Base-by-base conservation (phyloP, 2,113 vertebrate genomes). In the Rhea pennata region DNA sequence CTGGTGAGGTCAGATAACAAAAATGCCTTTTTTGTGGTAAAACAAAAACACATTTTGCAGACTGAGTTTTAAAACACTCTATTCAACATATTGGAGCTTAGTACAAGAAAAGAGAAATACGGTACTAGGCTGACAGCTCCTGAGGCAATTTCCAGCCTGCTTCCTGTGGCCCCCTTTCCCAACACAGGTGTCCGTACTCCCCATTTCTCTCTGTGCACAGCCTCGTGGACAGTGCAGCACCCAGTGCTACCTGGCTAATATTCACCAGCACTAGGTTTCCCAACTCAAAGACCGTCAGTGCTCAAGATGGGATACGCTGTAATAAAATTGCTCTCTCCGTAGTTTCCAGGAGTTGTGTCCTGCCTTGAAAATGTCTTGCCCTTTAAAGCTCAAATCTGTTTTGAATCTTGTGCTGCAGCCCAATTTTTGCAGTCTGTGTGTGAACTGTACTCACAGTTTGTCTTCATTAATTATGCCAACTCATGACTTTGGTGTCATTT, bases 1-100 rank as follows among this genome's bases (percentile, higher is more conserved):
- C 92, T 95, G 95, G 87, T 96, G 96, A 97, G 96, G 96, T 96
- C 95, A 96, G 94, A 96, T 97, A 98, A 97, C 94, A 95, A 97
- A 95, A 94, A 95, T 94, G 87, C 65, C 50, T 79, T 79, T 65
- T 80, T 8, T 0, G 22, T 40, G 17, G 40, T 94, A 94, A 97
- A 95, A 95, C 58, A 91, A 84, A 97, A 94, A 27, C 84, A 85
- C 87, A 87, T 96, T 95, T 89, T 84, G 48, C 79, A 89, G 75
- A 3, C 69, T 62, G 74, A 69, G 17, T 85, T 91, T 85, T 95
- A 88, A 90, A 91, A 82, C 61, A 75, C 40, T 62, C 19, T 40
- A 59, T 88, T 91, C 64, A 92, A 51, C 6, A 8, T 73, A 67
- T 77, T 50, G 26, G 65, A 92, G 29, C n/a, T 76, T 79, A 89